Percentiles rank a stretch among this genome's conserved stretches.
Conservation (phyloP, 2,797 vertebrate species). For the Etheostoma nigrum region DNA sequence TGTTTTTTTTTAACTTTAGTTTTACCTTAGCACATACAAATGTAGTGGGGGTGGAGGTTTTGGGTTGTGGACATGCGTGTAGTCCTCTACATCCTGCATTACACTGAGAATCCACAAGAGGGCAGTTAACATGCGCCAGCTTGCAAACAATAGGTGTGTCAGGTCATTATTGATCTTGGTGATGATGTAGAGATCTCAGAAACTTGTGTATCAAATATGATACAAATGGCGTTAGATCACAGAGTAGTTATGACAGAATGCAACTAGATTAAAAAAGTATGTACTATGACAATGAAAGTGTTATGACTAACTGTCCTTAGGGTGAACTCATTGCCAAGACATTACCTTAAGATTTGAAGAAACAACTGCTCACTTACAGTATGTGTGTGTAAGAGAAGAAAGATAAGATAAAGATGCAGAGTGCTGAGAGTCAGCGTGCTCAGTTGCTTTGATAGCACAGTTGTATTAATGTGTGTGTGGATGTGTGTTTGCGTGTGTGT, state of each 20-base stretch:
- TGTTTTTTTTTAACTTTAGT: slow-evolving; percentile 36
- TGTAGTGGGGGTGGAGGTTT: background rate
- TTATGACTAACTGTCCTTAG: background rate
- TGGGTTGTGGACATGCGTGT: background rate
- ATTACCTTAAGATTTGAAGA: background rate
- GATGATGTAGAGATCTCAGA: background rate
- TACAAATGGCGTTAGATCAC: background rate
- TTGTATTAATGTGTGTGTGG: background rate
- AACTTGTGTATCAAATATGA: background rate
- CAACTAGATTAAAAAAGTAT: background rate
- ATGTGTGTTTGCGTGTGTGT: slow-evolving; percentile 20
- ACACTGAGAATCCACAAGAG: background rate
- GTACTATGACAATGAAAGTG: background rate
- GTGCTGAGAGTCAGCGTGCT: slow-evolving; percentile 15
- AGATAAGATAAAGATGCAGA: slow-evolving; percentile 23
- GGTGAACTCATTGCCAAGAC: background rate
- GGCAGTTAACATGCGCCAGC: background rate
- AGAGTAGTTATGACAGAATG: slow-evolving; percentile 2
- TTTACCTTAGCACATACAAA: slow-evolving; percentile 10
- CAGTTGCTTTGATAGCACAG: slow-evolving; percentile 8
- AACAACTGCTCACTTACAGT: background rate
- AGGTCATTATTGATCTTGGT: background rate
- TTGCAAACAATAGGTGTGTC: background rate
- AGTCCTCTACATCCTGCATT: background rate
- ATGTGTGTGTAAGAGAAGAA: slow-evolving; percentile 8